Base-by-base conservation (phyloP, 2,888 invertebrate genomes). In the Frankliniella intonsa region DNA sequence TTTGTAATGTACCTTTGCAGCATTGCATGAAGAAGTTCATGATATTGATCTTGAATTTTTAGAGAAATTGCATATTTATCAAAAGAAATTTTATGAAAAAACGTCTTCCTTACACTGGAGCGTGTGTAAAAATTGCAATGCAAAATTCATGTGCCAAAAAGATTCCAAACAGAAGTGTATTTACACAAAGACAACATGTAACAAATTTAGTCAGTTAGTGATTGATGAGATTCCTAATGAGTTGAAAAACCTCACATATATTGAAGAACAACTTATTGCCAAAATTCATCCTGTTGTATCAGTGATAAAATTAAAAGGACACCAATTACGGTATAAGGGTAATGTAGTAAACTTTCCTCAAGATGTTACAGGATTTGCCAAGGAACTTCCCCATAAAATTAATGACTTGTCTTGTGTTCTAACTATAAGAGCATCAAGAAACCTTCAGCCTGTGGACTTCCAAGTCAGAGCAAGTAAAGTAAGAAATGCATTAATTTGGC, bases 331-430 rank as follows among this genome's bases (percentile, higher is more conserved):
- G 14, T 82, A 82, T 51, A 62, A 51, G 50, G 82, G 82, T 8
- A 80, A 82, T 10, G 81, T 82, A 0, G 80, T 83, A 0, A 83
- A 83, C 22, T 83, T 83, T 49, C 82, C 83, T 0, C 82, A 83
- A 80, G 62, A 83, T 17, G 55, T 83, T 0, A 80, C 12, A 17
- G 7, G 49, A 27, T 50, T 83, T 76, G 82, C 83, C 19, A 27
- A 22, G 65, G 1, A 76, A 50, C 51, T 83, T 2, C 82, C 82
- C 0, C 80, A 82, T 25, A 7, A 25, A 3, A 12, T 83, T 3
- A 9, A 22, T 0, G 49, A 22, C 5, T 55, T 83, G 22, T 69
- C 80, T 0, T 83, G 55, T 19, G 62, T 62, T 17, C 17, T 62
- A 11, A 62, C 62, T 5, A n/a, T 62, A 7, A 62, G 62, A 62